A percentile compares a stretch with the other conserved stretches of the same genome.
These are phyloP conservation scores for Tetragnatha montana DNA, from an alignment of 2,888 invertebrate genomes.

Conservation along the genomic window DNA sequence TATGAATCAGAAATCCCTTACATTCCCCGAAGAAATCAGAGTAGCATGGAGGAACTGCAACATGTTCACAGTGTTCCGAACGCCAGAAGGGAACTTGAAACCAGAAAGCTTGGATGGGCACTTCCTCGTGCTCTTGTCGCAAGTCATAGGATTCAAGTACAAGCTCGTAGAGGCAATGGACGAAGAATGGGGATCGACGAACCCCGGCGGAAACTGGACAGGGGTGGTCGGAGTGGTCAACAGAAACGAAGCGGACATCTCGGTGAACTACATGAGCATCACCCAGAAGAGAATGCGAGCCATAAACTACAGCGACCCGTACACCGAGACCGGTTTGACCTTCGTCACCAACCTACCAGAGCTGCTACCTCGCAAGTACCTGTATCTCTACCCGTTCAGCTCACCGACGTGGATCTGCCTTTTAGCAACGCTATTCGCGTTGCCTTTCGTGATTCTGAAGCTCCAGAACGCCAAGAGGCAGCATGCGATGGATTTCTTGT, in stretches of 20 bases:
- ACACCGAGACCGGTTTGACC: background rate
- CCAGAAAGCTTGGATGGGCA: background rate
- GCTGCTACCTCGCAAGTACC: background rate
- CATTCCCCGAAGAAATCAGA: background rate
- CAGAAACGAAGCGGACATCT: background rate
- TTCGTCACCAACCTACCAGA: background rate
- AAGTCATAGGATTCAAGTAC: background rate
- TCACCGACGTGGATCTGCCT: background rate
- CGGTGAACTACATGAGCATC: background rate
- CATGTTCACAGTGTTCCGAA: background rate
- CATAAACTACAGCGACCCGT: background rate
- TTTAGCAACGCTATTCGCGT: background rate
- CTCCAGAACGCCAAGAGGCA: background rate
- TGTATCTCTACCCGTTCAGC: background rate
- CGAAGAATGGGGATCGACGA: background rate
- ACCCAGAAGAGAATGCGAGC: background rate
- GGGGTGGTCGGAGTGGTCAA: conserved; percentile 7
- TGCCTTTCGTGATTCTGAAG: background rate
- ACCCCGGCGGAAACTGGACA: conserved; percentile 17
- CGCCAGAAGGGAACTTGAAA: background rate
- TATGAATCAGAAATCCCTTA: too few relatives aligned
- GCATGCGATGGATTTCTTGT: background rate
- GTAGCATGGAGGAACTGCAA: background rate
- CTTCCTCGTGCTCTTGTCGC: background rate
- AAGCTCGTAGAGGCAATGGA: background rate